Base-by-base conservation (phyloP, 2,888 invertebrate genomes). In the Cheilosia variabilis region DNA sequence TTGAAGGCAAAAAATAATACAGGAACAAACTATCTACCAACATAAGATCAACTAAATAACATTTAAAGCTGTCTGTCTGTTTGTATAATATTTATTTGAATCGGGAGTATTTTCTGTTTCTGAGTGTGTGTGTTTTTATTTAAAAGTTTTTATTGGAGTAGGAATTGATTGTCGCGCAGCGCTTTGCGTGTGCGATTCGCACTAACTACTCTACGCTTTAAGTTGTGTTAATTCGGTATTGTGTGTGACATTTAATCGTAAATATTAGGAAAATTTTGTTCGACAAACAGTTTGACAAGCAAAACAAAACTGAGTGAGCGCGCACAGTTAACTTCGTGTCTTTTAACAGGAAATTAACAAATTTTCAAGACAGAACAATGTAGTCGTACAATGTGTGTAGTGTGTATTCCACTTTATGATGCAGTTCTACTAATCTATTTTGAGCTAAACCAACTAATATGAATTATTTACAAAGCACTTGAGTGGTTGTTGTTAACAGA, bases 21-120 rank as follows among this genome's bases (percentile, higher is more conserved):
- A 47, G 19, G 41, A 79, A 81, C 81, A 77, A 76, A 77, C 86
- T 86, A n/a, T n/a, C n/a, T n/a, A 86, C 86, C 37, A 86, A 81
- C 22, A 41, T 58, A 75, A 72, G 15, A 19, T 68, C n/a, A 81
- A 73, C 63, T 75, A 73, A 87, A 69, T 73, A 87, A 82, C 82
- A 86, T 87, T 77, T 41, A 82, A 87, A 87, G 87, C 86, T 77
- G 81, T 81, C 58, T 86, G 84, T 80, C 63, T 83, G 41, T 43
- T 58, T 37, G 17, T 31, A 24, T 62, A 41, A 10, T 63, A 52
- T 52, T 47, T 47, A 7, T 47, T 17, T 41, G 34, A 17, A 60
- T 34, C n/a, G 37, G 7, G 62, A 45, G 37, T 53, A 31, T 65
- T 47, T 52, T 31, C 45, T 50, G 24, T 63, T 66, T 86, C 24